phyloP scores from a whole-genome alignment of 2,888 invertebrate species.

The Nipponacmea schrenckii region DNA sequence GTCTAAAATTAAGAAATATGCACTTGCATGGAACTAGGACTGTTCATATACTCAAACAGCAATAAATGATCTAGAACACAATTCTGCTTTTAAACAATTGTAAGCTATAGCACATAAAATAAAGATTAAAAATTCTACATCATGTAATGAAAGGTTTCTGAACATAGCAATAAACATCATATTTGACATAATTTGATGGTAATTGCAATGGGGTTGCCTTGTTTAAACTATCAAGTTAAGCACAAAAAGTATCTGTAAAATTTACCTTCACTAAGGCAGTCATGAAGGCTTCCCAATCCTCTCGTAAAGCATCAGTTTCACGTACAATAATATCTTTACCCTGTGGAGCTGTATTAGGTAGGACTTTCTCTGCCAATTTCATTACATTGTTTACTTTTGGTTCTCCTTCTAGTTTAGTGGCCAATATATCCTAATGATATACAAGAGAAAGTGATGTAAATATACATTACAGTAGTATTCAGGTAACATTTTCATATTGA shows the following conservation, averaged over 20 bases:
- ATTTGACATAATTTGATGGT: too few species aligned
- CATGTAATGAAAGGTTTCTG: too few species aligned
- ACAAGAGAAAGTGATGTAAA: constrained; percentile 15
- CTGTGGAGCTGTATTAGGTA: constrained; percentile 60
- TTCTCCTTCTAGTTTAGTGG: constrained; percentile 81
- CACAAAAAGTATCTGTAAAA: too few species aligned
- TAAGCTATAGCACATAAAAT: too few species aligned
- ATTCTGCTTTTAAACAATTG: too few species aligned
- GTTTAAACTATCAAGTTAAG: too few species aligned
- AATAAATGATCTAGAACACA: too few species aligned
- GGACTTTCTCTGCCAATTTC: constrained; percentile 85
- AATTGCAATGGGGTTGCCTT: too few species aligned
- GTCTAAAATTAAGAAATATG: constrained; percentile 39
- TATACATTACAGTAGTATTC: neutral
- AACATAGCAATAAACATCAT: too few species aligned
- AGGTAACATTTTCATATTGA: too few species aligned
- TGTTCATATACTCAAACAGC: too few species aligned
- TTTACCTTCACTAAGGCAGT: constrained; percentile 57
- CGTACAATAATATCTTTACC: constrained; percentile 59
- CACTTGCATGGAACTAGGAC: neutral
- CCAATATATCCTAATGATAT: constrained; percentile 75
- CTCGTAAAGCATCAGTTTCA: constrained; percentile 58
- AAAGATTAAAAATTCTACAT: too few species aligned
- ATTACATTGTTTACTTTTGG: constrained; percentile 84
- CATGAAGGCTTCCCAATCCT: constrained; percentile 62